Conservation (phyloP, 2,888 invertebrate genomes). For the Dasysyrphus albostriatus region DNA sequence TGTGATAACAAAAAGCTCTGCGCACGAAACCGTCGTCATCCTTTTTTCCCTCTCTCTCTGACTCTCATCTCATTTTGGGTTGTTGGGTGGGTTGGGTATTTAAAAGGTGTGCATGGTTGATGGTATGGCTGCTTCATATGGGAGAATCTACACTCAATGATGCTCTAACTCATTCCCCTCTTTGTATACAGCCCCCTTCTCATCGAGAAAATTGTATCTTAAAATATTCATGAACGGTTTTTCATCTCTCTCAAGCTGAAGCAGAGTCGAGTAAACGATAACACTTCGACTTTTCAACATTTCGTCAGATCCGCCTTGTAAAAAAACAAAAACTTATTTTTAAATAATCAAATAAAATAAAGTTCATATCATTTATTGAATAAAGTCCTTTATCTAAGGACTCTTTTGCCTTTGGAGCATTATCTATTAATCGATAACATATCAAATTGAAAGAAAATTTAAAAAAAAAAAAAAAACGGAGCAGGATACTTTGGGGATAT, state of each 20-base stretch:
- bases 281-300: conserved; percentile 82
- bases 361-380: conserved; percentile 24
- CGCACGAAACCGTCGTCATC: conserved; percentile 14
- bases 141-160: conserved; percentile 60
- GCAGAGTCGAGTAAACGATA: conserved; percentile 81
- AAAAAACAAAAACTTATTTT: conserved; percentile 28
- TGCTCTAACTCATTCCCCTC: conserved; percentile 50
- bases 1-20: conserved; percentile 37
- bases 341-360: conserved; percentile 40
- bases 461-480: background rate
- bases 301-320: conserved; percentile 75
- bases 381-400: conserved; percentile 20
- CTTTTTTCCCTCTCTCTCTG: conserved; percentile 16
- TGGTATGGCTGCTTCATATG: conserved; percentile 1
- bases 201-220: conserved; percentile 76
- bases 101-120: conserved; percentile 7
- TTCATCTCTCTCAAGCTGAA: conserved; percentile 78
- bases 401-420: background rate
- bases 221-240: conserved; percentile 81
- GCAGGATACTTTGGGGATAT: conserved; percentile 24
- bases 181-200: conserved; percentile 7
- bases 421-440: conserved; percentile 39
- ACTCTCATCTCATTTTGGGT: background rate
- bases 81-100: background rate
- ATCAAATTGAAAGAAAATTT: conserved; percentile 29